Conservation (phyloP, 2,113 vertebrate genomes). For the Perca flavescens region DNA sequence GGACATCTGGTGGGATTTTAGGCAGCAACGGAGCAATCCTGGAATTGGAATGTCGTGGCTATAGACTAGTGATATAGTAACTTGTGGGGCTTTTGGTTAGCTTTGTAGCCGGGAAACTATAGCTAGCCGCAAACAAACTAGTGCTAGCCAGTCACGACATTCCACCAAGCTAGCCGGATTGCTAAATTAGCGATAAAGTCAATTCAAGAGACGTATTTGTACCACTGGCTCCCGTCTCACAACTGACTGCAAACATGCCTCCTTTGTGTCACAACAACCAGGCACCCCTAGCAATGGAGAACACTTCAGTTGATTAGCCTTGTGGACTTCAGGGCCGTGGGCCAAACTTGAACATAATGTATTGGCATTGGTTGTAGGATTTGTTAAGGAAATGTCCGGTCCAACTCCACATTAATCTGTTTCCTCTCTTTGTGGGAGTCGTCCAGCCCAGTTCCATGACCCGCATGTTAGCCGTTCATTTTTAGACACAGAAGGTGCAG, state of each 20-base stretch:
- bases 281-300: background rate
- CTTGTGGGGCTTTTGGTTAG: background rate
- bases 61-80: background rate
- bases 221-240: background rate
- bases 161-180: background rate
- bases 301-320: background rate
- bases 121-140: background rate
- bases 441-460: background rate
- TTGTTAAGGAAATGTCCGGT: background rate
- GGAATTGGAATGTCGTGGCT: no score
- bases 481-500: background rate
- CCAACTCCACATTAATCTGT: background rate
- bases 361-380: background rate
- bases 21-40: no score
- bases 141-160: background rate
- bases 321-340: background rate
- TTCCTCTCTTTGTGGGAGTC: background rate
- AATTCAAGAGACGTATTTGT: no score
- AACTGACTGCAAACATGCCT: no score
- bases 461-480: background rate
- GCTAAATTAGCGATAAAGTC: background rate
- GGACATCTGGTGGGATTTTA: no score
- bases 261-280: background rate
- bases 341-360: background rate
- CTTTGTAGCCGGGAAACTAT: background rate